Conservation (phyloP, 2,888 invertebrate species). For the Blera fallax region DNA sequence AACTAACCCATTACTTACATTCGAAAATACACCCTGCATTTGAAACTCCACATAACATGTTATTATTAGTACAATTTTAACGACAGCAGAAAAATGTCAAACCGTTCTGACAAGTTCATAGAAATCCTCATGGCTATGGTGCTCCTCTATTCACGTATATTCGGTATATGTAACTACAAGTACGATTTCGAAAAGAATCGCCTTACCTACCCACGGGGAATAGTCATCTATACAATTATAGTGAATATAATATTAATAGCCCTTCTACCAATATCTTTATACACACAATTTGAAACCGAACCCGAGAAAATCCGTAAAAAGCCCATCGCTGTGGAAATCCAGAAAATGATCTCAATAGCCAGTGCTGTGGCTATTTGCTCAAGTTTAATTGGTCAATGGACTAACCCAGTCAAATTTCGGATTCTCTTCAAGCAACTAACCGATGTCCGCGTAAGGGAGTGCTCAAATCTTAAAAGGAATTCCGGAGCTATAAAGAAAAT, state of each 20-base stretch:
- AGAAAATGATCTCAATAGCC: not conserved
- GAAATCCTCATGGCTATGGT: constrained; percentile 6
- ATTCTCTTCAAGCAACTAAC: constrained; percentile 2
- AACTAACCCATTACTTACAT: not conserved
- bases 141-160: constrained; percentile 34
- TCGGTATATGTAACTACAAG: constrained; percentile 39
- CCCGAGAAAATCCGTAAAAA: not conserved
- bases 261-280: constrained; percentile 17
- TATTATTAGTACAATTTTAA: constrained; percentile 8
- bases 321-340: not conserved
- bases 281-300: not conserved
- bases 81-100: constrained; percentile 5
- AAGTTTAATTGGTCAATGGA: constrained; percentile 35
- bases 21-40: not conserved
- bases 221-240: constrained; percentile 11
- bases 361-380: constrained; percentile 4
- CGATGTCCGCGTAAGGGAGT: constrained; percentile 9
- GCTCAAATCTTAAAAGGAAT: not conserved
- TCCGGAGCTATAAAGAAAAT: not conserved
- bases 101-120: constrained; percentile 19
- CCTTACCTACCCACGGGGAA: not conserved
- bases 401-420: not conserved
- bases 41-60: not conserved
- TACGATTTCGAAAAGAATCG: constrained; percentile 31
- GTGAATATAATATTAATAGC: not conserved